A percentile compares a stretch with the other conserved stretches of the same genome.
These are phyloP conservation scores for Lanius ludovicianus DNA, from an alignment of 2,113 vertebrate genomes.

Conservation along the genomic window DNA sequence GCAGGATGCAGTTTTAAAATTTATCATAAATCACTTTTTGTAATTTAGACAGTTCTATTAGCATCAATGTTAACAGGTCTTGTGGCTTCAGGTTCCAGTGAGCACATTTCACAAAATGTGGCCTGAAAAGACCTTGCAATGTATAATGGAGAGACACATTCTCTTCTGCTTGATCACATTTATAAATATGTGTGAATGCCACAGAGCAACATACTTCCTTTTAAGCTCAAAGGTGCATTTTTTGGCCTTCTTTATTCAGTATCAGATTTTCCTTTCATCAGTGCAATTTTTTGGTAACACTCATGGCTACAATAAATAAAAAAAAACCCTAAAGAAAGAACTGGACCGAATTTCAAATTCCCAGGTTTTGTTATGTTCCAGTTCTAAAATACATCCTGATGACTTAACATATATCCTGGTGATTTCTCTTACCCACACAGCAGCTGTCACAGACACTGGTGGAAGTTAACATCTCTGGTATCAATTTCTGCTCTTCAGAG, in stretches of 20 bases:
- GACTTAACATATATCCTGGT: not conserved
- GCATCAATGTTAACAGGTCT: not conserved
- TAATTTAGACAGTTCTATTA: not conserved
- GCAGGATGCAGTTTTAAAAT: not conserved
- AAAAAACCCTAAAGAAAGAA: not conserved
- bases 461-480: not conserved
- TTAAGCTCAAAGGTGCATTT: not conserved
- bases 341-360: not conserved
- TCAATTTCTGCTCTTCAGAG: not conserved
- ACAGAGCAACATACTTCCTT: not conserved
- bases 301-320: not conserved
- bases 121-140: not conserved
- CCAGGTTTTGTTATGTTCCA: not conserved
- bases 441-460: not conserved
- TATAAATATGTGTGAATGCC: not conserved
- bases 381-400: not conserved
- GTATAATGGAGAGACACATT: not conserved
- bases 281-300: not conserved
- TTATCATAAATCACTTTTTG: not conserved
- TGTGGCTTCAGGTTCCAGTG: not conserved
- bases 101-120: not conserved
- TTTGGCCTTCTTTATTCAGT: not conserved
- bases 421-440: not conserved
- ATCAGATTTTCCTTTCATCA: not conserved
- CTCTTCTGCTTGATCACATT: not conserved